Evolutionary conservation across 2,113 vertebrate genomes (phyloP), one percentile per base, ranked within the genome.

Genomic region (Perca flavescens): DNA sequence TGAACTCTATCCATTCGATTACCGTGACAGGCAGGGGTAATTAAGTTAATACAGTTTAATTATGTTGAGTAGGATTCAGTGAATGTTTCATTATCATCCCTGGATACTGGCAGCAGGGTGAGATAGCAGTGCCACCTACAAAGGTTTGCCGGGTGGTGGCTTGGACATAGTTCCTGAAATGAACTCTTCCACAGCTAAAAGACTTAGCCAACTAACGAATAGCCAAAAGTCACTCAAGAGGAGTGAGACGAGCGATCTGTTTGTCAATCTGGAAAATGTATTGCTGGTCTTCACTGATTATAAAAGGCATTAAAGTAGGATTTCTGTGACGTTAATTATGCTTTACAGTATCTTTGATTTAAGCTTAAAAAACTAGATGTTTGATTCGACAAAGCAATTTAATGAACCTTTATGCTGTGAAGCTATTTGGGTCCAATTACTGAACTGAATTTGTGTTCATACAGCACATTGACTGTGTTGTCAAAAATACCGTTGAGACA

Each of bases 1-100:
- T 79, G 69, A 80, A 85, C 85, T 83, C 73, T 53, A 77, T 90
- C 88, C 47, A 49, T 89, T 93, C 93, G 84, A 94, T 95, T 92
- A 94, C 85, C 14, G 49, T 31, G 83, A 85, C 77, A 74, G 64
- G 75, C 65, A 86, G 70, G 80, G 74, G 85, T 95, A 93, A 94
- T 95, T 94, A 94, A 94, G 36, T 73, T 85, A 90, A 92, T 89
- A 89, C 75, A 49, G 85, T 93, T 94, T 94, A 93, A 95, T 95
- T 93, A 93, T 57, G 77, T 22, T 81, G 77, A 93, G 92, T 91
- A 88, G 86, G 61, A 89, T 77, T 92, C 77, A 80, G 79, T 92
- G 22, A 92, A 89, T 93, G 78, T 93, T 93, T 93, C 79, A 90
- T 88, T 85, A 77, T 82, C 71, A 70, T 85, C 68, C 9, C 31